Evolutionary conservation across 2,888 invertebrate species (phyloP).

Genomic region (Phaonia tiefii): DNA sequence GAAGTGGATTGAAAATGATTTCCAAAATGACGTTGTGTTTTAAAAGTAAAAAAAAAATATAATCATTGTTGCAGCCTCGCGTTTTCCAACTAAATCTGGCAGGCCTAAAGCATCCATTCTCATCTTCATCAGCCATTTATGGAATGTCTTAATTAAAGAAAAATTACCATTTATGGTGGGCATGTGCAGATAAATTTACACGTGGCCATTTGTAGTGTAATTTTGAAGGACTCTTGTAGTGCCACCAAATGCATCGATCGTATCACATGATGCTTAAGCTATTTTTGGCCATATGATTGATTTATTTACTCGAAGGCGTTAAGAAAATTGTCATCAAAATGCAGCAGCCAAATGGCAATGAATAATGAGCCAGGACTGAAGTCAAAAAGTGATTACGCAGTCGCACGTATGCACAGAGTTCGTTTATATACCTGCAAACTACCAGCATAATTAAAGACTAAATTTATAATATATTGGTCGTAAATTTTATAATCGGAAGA

Average conservation of each 20-base stretch:
- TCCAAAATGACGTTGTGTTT: conserved; percentile 22
- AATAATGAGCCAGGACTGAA: background rate
- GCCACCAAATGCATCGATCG: no score
- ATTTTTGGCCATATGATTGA: conserved; percentile 50
- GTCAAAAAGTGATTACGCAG: background rate
- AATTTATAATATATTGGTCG: conserved; percentile 21
- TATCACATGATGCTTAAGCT: conserved; percentile 1
- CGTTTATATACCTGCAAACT: conserved; percentile 2
- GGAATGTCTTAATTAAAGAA: conserved; percentile 58
- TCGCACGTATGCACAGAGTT: conserved; percentile 7
- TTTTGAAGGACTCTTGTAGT: conserved; percentile 41
- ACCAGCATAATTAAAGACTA: conserved; percentile 35
- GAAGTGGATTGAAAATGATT: no score
- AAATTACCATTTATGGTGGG: conserved; percentile 50
- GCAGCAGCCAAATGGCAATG: conserved; percentile 17
- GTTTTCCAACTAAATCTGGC: background rate
- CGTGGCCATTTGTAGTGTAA: conserved; percentile 43
- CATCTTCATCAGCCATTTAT: conserved; percentile 39
- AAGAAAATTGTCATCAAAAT: conserved; percentile 56
- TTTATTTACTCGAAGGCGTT: conserved; percentile 60
- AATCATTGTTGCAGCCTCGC: background rate
- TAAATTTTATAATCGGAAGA: no score
- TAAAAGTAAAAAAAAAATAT: conserved; percentile 14
- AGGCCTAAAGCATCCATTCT: conserved; percentile 20
- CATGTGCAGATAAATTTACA: conserved; percentile 43